Evolutionary conservation across 2,888 invertebrate genomes (phyloP), one percentile per base, ranked within the genome.

Genomic region (Caenorhabditis imperialis): DNA sequence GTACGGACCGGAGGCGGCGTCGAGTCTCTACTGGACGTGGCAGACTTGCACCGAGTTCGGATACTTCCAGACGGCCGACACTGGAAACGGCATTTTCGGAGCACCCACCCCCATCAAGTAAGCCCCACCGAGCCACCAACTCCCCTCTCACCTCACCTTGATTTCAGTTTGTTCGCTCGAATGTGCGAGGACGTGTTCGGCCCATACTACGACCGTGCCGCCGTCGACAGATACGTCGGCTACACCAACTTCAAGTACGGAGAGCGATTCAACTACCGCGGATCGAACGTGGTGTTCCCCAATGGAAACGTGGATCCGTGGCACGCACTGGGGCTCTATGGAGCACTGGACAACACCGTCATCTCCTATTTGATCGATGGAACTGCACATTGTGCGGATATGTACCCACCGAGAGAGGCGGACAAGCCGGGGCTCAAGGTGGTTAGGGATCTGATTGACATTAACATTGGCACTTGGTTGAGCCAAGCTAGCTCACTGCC

Each of bases 31-130:
- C 85, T 96, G 96, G 96, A 92, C 92, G 71, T 96, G 95, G 88
- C 96, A 96, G 89, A 96, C 95, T 0, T 97, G 96, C 88, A 94
- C 94, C 0, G 97, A 97, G 89, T 96, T 96, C 88, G 96, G 96
- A 22, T 96, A 93, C 89, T 97, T 93, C 89, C 96, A 97, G 90
- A 93, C 94, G 0, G 94, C 95, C 0, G 92, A 92, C 73, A 51
- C 82, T 0, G 85, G 89, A 40, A 58, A 65, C 14, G 71, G 76
- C 18, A 78, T 84, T 44, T 84, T 81, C 51, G 83, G 81, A 38
- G 67, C 71, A 12, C 47, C 69, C 12, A 61, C 67, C 5, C 82
- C 82, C 7, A 75, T 79, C 23, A 81, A 81, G 79, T 82, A 62
- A 45, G 62, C 61, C n/a, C n/a, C n/a, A n/a, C n/a, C n/a, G n/a